phyloP scores from a whole-genome alignment of 1,140 invertebrate genomes.

The Psix sp. region DNA sequence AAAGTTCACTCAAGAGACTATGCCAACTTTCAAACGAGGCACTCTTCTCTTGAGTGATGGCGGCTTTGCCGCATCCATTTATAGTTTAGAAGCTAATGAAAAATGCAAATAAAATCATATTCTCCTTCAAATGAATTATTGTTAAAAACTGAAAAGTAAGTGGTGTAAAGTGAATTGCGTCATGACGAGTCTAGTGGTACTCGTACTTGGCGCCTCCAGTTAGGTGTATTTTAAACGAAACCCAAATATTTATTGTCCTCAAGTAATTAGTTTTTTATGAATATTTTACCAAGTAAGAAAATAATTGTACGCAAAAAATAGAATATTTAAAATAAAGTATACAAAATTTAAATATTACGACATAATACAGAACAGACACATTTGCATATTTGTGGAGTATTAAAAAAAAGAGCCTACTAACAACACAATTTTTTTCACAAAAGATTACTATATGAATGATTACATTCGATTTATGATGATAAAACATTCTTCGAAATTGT shows the following conservation, averaged over 20 bases:
- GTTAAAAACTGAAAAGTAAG: neutral
- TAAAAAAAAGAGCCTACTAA: too few relatives aligned
- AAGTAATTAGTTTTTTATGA: too few relatives aligned
- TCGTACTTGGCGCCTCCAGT: slow-evolving; percentile 3
- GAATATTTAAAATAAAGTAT: too few relatives aligned
- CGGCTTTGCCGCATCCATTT: neutral
- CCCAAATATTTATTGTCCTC: slow-evolving; percentile 2
- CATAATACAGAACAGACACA: too few relatives aligned
- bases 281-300: too few relatives aligned
- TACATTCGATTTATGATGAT: too few relatives aligned
- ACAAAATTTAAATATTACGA: too few relatives aligned
- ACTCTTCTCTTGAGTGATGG: neutral
- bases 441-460: too few relatives aligned
- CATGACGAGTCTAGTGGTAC: neutral
- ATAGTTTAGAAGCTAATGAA: slow-evolving; percentile 6
- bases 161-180: slow-evolving; percentile 5
- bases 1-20: neutral
- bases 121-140: neutral
- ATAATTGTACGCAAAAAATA: too few relatives aligned
- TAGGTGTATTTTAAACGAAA: neutral
- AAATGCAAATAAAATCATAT: slow-evolving; percentile 5
- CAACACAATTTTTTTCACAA: too few relatives aligned
- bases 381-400: too few relatives aligned
- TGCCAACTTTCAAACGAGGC: neutral
- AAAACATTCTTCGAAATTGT: too few relatives aligned